Evolutionary conservation across 1,140 invertebrate species (phyloP), one percentile per base, ranked within the genome.

Genomic region (Meloidogyne exigua): DNA sequence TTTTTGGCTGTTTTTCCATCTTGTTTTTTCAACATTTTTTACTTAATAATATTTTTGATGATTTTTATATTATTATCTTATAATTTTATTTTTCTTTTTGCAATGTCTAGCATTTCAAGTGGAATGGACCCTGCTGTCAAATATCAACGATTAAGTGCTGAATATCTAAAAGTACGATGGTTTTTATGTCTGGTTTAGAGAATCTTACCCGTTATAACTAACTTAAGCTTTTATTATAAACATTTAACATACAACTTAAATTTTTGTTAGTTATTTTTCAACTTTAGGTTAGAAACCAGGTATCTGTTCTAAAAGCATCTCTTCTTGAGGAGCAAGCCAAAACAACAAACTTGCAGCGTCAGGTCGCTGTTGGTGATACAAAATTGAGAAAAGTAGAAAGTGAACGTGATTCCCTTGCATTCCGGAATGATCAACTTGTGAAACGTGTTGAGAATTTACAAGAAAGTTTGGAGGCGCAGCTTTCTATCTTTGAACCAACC

Each of bases 361-460:
- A 81, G 25, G 7, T 81, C 2, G 28, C 36, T 18, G 64, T 64
- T 13, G 72, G 65, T n/a, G 82, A 84, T 25, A 76, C 76, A 25
- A 39, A 72, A 32, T 67, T 83, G 7, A 76, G 80, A 63, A 84
- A 81, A 57, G n/a, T 78, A 49, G 49, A 79, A 15, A 42, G 63
- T 21, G 82, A 83, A 78, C 83, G 83, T 68, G 82, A 83, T 25
- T 74, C 78, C n/a, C 75, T 83, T 5, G 74, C 67, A 2, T 83
- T 83, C 49, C 79, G 82, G 49, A 83, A 83, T 73, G 80, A 76
- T n/a, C 82, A 83, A 69, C 70, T 83, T 21, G 65, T 79, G 18
- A 83, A 85, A 71, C 68, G 82, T 28, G 83, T 83, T n/a, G 82
- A 83, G 63, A 65, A 26, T n/a, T 68, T 82, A 28, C 81, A 82